Conservation (phyloP, 2,113 vertebrate species). For the Pelodiscus sinensis region DNA sequence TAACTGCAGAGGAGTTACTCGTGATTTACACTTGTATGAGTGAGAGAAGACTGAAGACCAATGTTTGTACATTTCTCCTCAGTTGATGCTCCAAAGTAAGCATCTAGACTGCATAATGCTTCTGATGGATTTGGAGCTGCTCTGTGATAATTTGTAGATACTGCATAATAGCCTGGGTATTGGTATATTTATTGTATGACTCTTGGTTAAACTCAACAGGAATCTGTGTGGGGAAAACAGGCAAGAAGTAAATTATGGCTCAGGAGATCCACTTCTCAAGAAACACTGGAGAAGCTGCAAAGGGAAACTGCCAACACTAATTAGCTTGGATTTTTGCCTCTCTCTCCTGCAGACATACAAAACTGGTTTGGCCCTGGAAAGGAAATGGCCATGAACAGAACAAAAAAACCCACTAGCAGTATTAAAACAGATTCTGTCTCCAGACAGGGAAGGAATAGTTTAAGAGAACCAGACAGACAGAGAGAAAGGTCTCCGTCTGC, state of each 20-base stretch:
- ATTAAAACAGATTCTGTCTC: background rate
- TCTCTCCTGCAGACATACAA: background rate
- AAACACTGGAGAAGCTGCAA: background rate
- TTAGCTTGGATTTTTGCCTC: slow-evolving; percentile 54
- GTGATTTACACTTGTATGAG: background rate
- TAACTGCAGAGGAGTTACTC: background rate
- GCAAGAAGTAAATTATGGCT: background rate
- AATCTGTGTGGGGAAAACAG: background rate
- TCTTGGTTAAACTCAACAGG: background rate
- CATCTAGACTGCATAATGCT: background rate
- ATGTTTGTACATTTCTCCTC: background rate
- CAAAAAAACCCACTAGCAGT: background rate
- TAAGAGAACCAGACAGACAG: background rate
- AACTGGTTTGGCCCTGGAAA: background rate
- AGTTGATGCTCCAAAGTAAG: background rate
- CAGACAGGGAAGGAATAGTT: background rate
- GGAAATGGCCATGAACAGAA: slow-evolving; percentile 13
- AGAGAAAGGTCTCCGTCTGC: background rate
- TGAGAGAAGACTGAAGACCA: background rate
- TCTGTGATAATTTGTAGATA: background rate
- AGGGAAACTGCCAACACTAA: slow-evolving; percentile 35
- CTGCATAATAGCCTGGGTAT: rapidly evolving
- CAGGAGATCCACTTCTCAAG: background rate
- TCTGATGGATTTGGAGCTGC: background rate
- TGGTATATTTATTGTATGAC: background rate